A percentile compares a stretch with the other conserved stretches of the same genome.
Conservation (phyloP, 2,113 vertebrate species). For the Dipodomys merriami region DNA sequence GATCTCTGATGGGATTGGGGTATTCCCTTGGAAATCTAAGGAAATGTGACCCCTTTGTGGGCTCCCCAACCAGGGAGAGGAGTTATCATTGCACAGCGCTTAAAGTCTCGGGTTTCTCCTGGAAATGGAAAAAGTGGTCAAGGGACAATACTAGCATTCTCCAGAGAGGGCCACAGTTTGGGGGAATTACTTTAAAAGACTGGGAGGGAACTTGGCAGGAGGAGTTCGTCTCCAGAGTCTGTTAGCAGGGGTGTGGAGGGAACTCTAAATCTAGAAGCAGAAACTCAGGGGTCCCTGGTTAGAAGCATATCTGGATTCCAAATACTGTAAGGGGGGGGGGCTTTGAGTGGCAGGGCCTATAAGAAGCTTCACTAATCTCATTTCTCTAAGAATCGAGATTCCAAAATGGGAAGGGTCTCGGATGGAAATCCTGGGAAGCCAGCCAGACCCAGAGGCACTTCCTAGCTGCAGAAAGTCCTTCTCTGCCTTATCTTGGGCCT, state of each 20-base stretch:
- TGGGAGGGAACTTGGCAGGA: conserved; percentile 5
- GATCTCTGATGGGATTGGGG: neutral
- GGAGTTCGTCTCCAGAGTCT: conserved; percentile 8
- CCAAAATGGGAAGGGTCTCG: conserved; percentile 30
- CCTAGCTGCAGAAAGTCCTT: neutral
- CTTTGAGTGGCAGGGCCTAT: neutral
- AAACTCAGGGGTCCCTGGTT: neutral
- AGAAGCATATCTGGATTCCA: neutral
- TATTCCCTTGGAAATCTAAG: neutral
- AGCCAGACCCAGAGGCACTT: neutral
- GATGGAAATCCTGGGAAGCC: neutral
- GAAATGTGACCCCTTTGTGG: neutral
- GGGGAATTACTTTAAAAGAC: neutral
- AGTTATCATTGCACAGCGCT: neutral
- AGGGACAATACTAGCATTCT: neutral
- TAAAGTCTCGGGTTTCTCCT: neutral
- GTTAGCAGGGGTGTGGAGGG: neutral
- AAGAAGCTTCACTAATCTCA: neutral
- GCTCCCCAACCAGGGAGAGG: neutral
- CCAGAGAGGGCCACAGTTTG: conserved; percentile 10
- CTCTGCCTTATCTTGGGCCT: conserved; percentile 11
- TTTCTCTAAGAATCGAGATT: conserved; percentile 35
- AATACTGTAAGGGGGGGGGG: neutral
- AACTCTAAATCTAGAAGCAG: neutral
- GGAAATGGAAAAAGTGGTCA: neutral